These are phyloP conservation scores for Hormaphis cornu DNA, from an alignment of 1,140 invertebrate genomes.

Conservation along the genomic window DNA sequence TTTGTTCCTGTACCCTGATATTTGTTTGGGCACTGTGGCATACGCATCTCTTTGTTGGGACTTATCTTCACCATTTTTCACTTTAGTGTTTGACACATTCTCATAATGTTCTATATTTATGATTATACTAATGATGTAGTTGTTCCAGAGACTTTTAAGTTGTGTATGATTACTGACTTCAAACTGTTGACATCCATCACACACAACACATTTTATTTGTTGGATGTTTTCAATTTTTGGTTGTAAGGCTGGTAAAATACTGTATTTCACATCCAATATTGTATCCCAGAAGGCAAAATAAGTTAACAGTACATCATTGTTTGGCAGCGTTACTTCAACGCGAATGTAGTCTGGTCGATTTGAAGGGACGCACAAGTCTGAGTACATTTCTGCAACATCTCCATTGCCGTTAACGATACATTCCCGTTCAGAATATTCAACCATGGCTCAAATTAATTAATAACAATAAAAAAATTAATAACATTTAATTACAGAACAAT, in stretches of 20 bases:
- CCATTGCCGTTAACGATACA: too few relatives aligned
- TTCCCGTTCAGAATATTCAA: too few relatives aligned
- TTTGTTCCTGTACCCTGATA: background rate
- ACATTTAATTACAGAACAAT: too few relatives aligned
- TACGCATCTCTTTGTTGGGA: background rate
- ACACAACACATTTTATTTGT: conserved; percentile 1
- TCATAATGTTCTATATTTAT: background rate
- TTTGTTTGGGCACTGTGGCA: background rate
- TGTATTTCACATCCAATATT: conserved; percentile 10
- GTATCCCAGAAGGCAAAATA: background rate
- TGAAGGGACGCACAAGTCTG: background rate
- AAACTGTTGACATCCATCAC: background rate
- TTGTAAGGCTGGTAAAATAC: background rate
- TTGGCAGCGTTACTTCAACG: background rate
- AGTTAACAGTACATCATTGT: background rate
- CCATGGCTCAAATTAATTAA: too few relatives aligned
- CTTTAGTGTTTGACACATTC: too few relatives aligned
- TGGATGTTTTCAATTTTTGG: background rate
- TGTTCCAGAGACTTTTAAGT: background rate
- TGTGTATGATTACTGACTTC: background rate
- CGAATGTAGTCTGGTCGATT: background rate
- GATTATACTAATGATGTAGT: background rate
- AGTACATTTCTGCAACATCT: too few relatives aligned
- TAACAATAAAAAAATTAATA: too few relatives aligned
- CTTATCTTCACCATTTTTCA: too few relatives aligned